Base-by-base conservation (phyloP, 1,140 invertebrate genomes). In the Leptinotarsa lineolata region DNA sequence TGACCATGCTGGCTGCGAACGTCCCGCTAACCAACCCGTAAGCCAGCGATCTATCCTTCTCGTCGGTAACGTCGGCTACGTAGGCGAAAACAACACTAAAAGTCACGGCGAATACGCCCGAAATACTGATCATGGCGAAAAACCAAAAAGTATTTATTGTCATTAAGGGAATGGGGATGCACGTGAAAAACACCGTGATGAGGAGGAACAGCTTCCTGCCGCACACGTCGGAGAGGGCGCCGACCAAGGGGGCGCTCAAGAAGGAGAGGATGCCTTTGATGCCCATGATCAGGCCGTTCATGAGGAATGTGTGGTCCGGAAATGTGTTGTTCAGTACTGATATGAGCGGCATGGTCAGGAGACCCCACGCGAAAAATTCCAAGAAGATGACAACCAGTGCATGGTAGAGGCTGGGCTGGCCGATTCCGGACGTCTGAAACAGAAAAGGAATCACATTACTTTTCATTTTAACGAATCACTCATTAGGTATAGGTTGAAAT, bases 111-210 rank as follows among this genome's bases (percentile, higher is more conserved):
- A 99, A 99, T 74, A 99, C 93, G 72, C 98, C 98, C 76, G 96
- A 98, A 84, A 99, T 96, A 80, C 95, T 97, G 86, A 99, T 97
- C 93, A 99, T 97, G 65, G 97, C 97, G 88, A 99, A 99, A 86
- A 99, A 99, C 97, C 97, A 99, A 95, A 96, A 99, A 66, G 97
- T 97, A 87, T 98, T 99, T 82, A 99, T 94, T 83, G 94, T 97
- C 95, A 99, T 99, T 68, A 99, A 89, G 68, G 98, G 98, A 83
- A 99, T 99, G 54, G 98, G 98, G 75, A 95, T 93, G 88, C 98
- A 99, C 5, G 98, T 99, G 87, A 99, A 99, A 85, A 99, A 97
- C 77, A 99, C 98, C 67, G 98, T 99, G 76, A 99, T 92, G 72
- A 99, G 89, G 68, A 99, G 90, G 87, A 99, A 99, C 83, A 98